Conservation (phyloP, 1,140 invertebrate genomes). For the Danaus melanippus region DNA sequence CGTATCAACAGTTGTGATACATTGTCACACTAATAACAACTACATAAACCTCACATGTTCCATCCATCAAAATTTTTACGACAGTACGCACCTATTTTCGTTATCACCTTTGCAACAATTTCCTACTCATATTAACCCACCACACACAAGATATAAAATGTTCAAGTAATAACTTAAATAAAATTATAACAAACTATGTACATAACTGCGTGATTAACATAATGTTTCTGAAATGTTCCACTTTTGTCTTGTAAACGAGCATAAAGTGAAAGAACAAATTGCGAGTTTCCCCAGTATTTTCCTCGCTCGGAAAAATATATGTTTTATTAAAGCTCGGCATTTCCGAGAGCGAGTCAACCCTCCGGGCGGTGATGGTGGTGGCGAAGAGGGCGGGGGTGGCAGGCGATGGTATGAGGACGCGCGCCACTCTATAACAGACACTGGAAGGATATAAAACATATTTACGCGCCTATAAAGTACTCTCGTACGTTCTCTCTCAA, state of each 20-base stretch:
- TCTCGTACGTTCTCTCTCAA: slow-evolving; percentile 68
- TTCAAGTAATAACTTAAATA: slow-evolving; percentile 24
- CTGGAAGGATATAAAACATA: slow-evolving; percentile 71
- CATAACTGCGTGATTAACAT: slow-evolving; percentile 67
- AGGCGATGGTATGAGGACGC: slow-evolving; percentile 37
- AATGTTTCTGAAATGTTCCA: slow-evolving; percentile 70
- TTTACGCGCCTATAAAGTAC: slow-evolving; percentile 72
- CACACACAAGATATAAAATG: slow-evolving; percentile 21
- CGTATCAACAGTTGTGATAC: slow-evolving; percentile 31
- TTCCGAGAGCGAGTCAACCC: slow-evolving; percentile 67
- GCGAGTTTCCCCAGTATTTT: slow-evolving; percentile 71
- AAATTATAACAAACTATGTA: slow-evolving; percentile 58
- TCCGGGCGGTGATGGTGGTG: slow-evolving; percentile 43
- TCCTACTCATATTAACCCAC: slow-evolving; percentile 11
- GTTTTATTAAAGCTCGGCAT: slow-evolving; percentile 72
- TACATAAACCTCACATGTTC: slow-evolving; percentile 24
- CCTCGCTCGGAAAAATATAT: slow-evolving; percentile 71
- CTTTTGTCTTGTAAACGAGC: slow-evolving; percentile 72
- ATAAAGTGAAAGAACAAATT: slow-evolving; percentile 73
- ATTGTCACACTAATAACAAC: slow-evolving; percentile 17
- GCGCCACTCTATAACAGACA: slow-evolving; percentile 69
- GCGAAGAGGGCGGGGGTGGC: slow-evolving; percentile 20
- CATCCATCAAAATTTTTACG: slow-evolving; percentile 27
- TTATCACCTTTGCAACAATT: slow-evolving; percentile 4
- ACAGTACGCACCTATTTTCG: slow-evolving; percentile 28